Conservation (phyloP, 23 tunicate genomes). For the Ciona savignyi region DNA sequence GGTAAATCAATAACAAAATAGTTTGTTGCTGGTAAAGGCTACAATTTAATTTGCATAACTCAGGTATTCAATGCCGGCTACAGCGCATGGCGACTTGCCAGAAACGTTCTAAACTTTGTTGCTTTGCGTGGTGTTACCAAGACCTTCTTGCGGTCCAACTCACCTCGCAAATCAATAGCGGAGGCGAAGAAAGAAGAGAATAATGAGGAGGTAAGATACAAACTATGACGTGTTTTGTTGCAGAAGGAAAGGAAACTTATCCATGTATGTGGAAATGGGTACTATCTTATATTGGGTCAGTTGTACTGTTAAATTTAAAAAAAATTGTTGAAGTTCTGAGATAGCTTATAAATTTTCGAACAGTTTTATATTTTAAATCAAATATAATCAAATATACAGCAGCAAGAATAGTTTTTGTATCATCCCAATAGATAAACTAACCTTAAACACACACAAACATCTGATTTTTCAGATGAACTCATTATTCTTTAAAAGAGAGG, state of each 20-base stretch:
- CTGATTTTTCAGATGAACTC: conserved; percentile 4
- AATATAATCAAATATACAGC: no score
- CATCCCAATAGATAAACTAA: no score
- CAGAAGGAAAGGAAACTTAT: no score
- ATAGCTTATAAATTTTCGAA: no score
- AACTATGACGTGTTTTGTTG: neutral
- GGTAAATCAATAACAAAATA: no score
- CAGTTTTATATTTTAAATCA: no score
- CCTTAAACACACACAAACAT: no score
- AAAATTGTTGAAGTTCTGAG: no score
- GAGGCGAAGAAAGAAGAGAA: conserved; percentile 20
- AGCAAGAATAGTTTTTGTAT: no score
- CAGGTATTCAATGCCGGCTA: conserved; percentile 46
- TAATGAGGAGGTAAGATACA: neutral
- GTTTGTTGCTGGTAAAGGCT: no score
- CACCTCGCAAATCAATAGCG: conserved; percentile 8
- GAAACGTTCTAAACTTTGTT: conserved; percentile 35
- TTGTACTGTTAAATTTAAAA: no score
- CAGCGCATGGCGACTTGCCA: conserved; percentile 57
- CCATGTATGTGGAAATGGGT: conserved; percentile 11
- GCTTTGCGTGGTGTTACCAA: conserved; percentile 6
- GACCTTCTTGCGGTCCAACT: neutral
- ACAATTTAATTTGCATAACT: neutral
- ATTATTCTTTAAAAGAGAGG: neutral
- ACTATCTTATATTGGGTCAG: neutral